phyloP scores from a whole-genome alignment of 2,888 invertebrate species.

The Volucella zonaria region DNA sequence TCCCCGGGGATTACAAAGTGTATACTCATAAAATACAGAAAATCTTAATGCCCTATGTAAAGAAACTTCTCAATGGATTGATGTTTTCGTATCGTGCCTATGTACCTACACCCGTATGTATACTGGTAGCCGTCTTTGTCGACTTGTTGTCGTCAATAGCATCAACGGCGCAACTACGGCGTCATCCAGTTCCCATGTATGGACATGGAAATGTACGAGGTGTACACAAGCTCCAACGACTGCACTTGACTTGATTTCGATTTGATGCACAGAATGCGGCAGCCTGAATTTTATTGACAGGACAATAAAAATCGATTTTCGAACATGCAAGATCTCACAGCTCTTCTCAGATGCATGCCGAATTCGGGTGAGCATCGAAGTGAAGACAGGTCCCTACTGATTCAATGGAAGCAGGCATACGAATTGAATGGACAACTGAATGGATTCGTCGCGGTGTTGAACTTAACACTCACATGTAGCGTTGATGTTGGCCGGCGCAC shows the following conservation, averaged over 20 bases:
- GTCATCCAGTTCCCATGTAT: conserved; percentile 70
- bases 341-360: conserved; percentile 54
- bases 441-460: conserved; percentile 68
- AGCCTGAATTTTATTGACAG: conserved; percentile 72
- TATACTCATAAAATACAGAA: conserved; percentile 63
- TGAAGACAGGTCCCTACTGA: conserved; percentile 36
- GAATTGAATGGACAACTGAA: conserved; percentile 69
- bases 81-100: conserved; percentile 4
- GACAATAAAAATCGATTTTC: conserved; percentile 74
- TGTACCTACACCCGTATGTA: conserved; percentile 45
- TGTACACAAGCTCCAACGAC: conserved; percentile 55
- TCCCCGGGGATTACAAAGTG: conserved; percentile 58
- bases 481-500: conserved; percentile 1
- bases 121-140: not conserved
- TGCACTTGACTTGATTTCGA: conserved; percentile 70
- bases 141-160: conserved; percentile 23
- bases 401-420: conserved; percentile 48
- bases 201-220: conserved; percentile 65
- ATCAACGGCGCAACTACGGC: conserved; percentile 45
- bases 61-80: conserved; percentile 57
- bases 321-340: conserved; percentile 59
- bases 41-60: conserved; percentile 38
- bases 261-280: conserved; percentile 71
- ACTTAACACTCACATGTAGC: conserved; percentile 65
- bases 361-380: conserved; percentile 55